Evolutionary conservation across 2,888 invertebrate species (phyloP), one percentile per base, ranked within the genome.

Genomic region (Nomada ruficornis): DNA sequence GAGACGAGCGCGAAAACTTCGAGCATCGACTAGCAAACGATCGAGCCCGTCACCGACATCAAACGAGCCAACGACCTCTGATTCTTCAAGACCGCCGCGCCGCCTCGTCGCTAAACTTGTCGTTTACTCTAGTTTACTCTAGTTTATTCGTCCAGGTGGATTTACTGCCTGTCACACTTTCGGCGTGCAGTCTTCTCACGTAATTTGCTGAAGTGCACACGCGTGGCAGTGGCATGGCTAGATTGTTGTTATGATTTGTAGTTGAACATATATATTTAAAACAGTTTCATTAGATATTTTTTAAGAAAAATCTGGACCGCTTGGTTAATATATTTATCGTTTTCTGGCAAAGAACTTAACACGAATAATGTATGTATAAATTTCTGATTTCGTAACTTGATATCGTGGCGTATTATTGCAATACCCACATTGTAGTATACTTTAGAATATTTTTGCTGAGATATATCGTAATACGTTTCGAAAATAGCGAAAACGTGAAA

Each of bases 141-240:
- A 42, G 54, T 65, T 52, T 29, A 52, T 62, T 18, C 52, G 23
- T 36, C 23, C 47, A 23, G 62, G 42, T 67, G 67, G 80, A 84
- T 84, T 83, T 84, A 80, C 73, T 69, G 44, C 23, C 55, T 50
- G 78, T 29, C 73, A 13, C 54, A n/a, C 20, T 67, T 78, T 59
- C 57, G 54, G 36, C 62, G 52, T 36, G 36, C 54, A 82, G 62
- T 44, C 67, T n/a, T 47, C 65, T 70, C 77, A 70, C 65, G 55
- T 74, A 55, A 36, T 20, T 13, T 36, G 52, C 36, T 59, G 67
- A 73, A 73, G 84, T 59, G 71, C 69, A 80, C 47, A 26, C 20
- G 62, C 26, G 18, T 44, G 73, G 44, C 59, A 26, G n/a, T 11
- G 47, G 15, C 36, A 47, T 23, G 44, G n/a, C 36, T 11, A 47